Conservation (phyloP, 2,888 invertebrate species). For the Apantesis nais region DNA sequence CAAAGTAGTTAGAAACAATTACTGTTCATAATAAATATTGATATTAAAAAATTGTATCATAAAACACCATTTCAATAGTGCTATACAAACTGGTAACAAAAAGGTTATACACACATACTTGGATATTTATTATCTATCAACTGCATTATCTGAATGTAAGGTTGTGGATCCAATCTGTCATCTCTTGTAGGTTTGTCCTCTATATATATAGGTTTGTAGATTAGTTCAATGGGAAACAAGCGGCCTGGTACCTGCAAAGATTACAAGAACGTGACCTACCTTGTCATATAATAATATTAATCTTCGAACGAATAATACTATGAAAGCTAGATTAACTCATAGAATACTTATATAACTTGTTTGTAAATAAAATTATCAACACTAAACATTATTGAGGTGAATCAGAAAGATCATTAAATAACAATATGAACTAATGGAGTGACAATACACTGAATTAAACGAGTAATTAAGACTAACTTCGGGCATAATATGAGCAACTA, state of each 20-base stretch:
- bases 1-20: too few species aligned
- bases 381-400: not conserved
- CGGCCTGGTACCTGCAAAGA: conserved; percentile 94
- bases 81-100: not conserved
- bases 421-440: not conserved
- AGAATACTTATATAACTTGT: too few species aligned
- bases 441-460: not conserved
- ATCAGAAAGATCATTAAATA: not conserved
- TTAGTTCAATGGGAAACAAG: conserved; percentile 95
- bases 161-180: conserved; percentile 95
- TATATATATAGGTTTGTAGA: conserved; percentile 90
- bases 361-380: not conserved
- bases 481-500: not conserved
- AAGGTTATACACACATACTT: conserved; percentile 73
- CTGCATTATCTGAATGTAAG: conserved; percentile 96
- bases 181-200: conserved; percentile 86
- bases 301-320: too few species aligned
- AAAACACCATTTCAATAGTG: too few species aligned
- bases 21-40: too few species aligned
- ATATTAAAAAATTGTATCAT: too few species aligned
- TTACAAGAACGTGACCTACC: not conserved
- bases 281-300: not conserved
- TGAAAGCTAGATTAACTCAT: too few species aligned
- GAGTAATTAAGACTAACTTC: not conserved
- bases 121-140: conserved; percentile 96